Conservation (phyloP, 2,113 vertebrate genomes). For the Pelusios castaneus region DNA sequence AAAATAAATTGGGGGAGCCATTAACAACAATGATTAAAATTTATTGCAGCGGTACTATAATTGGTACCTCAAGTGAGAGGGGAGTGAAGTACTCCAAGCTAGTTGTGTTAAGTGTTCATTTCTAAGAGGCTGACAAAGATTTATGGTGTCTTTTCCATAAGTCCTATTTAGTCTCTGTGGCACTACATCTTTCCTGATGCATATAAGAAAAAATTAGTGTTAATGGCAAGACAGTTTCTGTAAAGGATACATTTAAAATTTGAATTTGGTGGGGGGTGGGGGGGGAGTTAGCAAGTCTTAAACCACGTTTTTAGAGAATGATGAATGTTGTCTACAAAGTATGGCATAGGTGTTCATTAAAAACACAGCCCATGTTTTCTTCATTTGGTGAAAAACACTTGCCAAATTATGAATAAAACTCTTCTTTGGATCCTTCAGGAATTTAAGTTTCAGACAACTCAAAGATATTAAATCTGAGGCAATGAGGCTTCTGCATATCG, state of each 20-base stretch:
- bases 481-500: neutral
- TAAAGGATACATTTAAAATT: constrained; percentile 54
- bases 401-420: neutral
- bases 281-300: neutral
- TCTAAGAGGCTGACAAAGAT: constrained; percentile 64
- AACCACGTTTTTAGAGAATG: neutral
- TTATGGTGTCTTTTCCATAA: constrained; percentile 64
- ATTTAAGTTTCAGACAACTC: constrained; percentile 6
- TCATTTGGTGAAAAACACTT: constrained; percentile 1
- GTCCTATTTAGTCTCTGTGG: constrained; percentile 19
- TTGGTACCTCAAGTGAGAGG: constrained; percentile 41
- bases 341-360: constrained; percentile 16
- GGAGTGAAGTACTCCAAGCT: constrained; percentile 48
- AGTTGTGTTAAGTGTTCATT: constrained; percentile 60
- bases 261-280: constrained; percentile 31
- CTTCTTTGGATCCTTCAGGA: neutral
- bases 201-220: constrained; percentile 45
- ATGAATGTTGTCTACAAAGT: constrained; percentile 7
- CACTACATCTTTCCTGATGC: constrained; percentile 61
- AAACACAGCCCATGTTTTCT: neutral
- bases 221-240: constrained; percentile 45
- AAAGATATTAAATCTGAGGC: neutral
- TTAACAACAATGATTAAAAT: constrained; percentile 68
- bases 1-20: constrained; percentile 42
- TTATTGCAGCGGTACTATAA: constrained; percentile 49